Percentiles rank a stretch among this genome's conserved stretches.
phyloP scores from a whole-genome alignment of 2,797 vertebrate genomes.

The Acipenser oxyrinchus region DNA sequence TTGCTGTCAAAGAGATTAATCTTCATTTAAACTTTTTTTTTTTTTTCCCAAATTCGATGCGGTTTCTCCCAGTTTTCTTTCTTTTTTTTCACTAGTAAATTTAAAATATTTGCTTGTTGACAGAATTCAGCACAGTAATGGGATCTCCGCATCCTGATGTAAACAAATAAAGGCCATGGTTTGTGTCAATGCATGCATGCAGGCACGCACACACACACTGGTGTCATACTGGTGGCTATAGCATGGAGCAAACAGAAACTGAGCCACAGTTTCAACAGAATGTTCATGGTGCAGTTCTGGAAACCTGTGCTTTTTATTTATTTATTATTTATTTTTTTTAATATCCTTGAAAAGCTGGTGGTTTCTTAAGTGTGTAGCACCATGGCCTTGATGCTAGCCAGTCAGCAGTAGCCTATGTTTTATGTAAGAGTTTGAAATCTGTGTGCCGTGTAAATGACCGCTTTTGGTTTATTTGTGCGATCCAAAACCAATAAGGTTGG shows the following conservation, averaged over 20 bases:
- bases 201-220: no score
- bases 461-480: conserved; percentile 2
- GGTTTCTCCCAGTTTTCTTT: no score
- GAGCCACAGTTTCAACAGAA: no score
- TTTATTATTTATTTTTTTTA: conserved; percentile 38
- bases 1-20: conserved; percentile 16
- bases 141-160: no score
- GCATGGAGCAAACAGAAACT: no score
- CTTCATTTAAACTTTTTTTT: conserved; percentile 20
- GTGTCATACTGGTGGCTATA: no score
- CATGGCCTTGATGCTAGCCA: conserved; percentile 34
- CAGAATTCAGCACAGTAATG: no score
- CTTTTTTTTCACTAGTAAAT: no score
- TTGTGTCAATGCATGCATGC: no score
- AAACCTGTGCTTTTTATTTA: conserved; percentile 29
- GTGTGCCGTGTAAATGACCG: conserved; percentile 34
- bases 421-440: conserved; percentile 40
- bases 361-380: conserved; percentile 38
- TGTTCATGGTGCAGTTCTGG: no score
- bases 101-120: no score
- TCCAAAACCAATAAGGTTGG: conserved; percentile 1
- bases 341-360: conserved; percentile 29
- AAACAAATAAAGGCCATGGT: no score
- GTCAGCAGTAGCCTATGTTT: conserved; percentile 33
- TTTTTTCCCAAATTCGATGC: conserved; percentile 9